Base-by-base conservation (phyloP, 1,140 invertebrate species). In the Heliconius eleuchia region DNA sequence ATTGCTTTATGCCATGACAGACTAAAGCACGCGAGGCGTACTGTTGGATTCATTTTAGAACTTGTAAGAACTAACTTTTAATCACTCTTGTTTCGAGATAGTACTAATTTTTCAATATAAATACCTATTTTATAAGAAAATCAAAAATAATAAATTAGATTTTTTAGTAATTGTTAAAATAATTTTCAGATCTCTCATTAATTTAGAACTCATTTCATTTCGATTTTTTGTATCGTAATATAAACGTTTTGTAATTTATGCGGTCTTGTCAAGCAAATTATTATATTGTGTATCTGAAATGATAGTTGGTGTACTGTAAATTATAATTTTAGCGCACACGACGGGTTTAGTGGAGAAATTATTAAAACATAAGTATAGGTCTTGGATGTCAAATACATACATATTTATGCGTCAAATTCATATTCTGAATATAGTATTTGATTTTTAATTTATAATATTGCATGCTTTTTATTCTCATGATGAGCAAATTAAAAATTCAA, bases 101-200 rank as follows among this genome's bases (percentile, higher is more conserved):
- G 27, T 66, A 66, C 13, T 66, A 66, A 6, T 66, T 66, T 30
- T 60, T 66, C 3, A 18, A 27, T 66, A 66, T 66, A 66, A 66
- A 66, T 30, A 66, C 3, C 1, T 57, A 52, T 66, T 27, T 66
- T 66, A 27, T 66, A 66, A 66, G 60, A 66, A 27, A 66, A 66
- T 3, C 23, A 66, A 66, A 66, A 66, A 30, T 66, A 66, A 66
- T 66, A 13, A 16, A 30, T 66, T 66, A 66, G 60, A 27, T 30
- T 66, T 66, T 66, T 66, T 66, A 66, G 60, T 30, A 66, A 66
- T 66, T 66, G 60, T 66, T 66, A 5, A 30, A 66, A 60, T 76
- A 71, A 76, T 66, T 34, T 16, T 76, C 75, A 46, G 75, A 76
- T 76, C 75, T 76, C 75, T 76, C 60, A 66, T 76, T 71, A 60